These are phyloP conservation scores for Dissostichus mawsoni DNA, from an alignment of 2,113 vertebrate genomes.

Conservation along the genomic window DNA sequence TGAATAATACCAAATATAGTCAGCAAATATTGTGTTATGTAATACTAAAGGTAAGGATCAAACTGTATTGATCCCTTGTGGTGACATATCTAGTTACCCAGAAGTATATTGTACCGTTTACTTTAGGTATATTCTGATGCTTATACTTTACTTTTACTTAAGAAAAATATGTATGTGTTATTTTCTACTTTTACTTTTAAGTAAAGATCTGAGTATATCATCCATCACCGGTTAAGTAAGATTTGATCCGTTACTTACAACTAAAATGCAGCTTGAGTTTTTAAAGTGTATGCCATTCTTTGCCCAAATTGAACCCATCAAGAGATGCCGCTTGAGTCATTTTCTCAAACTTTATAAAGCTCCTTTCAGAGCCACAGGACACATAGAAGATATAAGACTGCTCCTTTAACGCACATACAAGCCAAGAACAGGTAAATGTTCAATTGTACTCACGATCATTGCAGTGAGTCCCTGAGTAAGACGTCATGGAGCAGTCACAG, in stretches of 20 bases:
- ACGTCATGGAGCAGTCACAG: constrained; percentile 98
- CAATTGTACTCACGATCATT: constrained; percentile 94
- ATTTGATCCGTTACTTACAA: too few species aligned
- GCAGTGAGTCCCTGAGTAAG: constrained; percentile 94
- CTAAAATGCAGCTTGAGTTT: not conserved
- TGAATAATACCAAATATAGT: too few species aligned
- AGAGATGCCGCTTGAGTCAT: not conserved
- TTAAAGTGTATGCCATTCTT: not conserved
- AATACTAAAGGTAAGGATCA: too few species aligned
- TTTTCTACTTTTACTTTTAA: too few species aligned
- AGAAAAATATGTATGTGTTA: too few species aligned
- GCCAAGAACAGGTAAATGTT: not conserved
- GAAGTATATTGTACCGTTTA: too few species aligned
- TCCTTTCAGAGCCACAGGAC: constrained; percentile 8
- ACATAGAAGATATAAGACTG: not conserved
- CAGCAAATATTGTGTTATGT: too few species aligned
- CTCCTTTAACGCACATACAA: constrained; percentile 13
- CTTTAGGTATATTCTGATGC: too few species aligned
- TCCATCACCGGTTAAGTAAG: not conserved
- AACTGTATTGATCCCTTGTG: too few species aligned
- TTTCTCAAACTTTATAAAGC: not conserved
- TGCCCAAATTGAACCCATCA: not conserved
- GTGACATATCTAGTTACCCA: too few species aligned
- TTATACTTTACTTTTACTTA: too few species aligned
- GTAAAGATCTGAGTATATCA: too few species aligned